phyloP scores from a whole-genome alignment of 2,888 invertebrate species.

The Lymantria monacha region DNA sequence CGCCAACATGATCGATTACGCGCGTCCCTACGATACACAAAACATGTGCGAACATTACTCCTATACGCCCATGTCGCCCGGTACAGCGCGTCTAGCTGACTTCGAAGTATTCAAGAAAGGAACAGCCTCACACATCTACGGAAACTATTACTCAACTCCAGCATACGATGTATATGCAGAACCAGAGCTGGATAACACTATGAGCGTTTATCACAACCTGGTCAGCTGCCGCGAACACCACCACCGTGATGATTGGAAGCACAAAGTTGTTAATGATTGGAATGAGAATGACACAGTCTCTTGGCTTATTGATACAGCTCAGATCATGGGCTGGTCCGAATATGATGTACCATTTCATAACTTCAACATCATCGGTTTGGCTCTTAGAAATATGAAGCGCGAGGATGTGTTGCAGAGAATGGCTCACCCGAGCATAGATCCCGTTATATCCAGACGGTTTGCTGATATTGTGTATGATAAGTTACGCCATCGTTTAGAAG shows the following conservation, averaged over 20 bases:
- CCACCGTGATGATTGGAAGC: slow-evolving; percentile 75
- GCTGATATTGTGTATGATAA: slow-evolving; percentile 64
- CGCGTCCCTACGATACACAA: slow-evolving; percentile 67
- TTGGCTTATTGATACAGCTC: slow-evolving; percentile 75
- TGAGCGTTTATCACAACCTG: slow-evolving; percentile 68
- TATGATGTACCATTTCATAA: slow-evolving; percentile 69
- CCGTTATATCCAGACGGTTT: slow-evolving; percentile 48
- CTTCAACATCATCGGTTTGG: slow-evolving; percentile 63
- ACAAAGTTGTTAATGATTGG: slow-evolving; percentile 79
- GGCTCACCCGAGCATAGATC: slow-evolving; percentile 58
- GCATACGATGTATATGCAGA: slow-evolving; percentile 65
- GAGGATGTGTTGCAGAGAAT: slow-evolving; percentile 64
- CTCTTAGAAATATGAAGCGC: slow-evolving; percentile 59
- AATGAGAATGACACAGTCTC: slow-evolving; percentile 80
- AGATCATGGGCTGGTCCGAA: slow-evolving; percentile 60
- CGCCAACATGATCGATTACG: slow-evolving; percentile 69
- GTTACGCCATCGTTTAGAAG: slow-evolving; percentile 58
- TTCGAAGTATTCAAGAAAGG: slow-evolving; percentile 76
- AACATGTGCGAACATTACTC: slow-evolving; percentile 71
- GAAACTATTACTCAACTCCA: slow-evolving; percentile 62
- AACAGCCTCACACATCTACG: slow-evolving; percentile 61
- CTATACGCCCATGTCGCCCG: slow-evolving; percentile 53
- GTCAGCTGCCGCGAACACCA: slow-evolving; percentile 62
- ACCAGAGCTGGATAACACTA: slow-evolving; percentile 60
- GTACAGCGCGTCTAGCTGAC: slow-evolving; percentile 72